Evolutionary conservation across 2,888 invertebrate genomes (phyloP), one percentile per base, ranked within the genome.

Genomic region (Ochropleura leucogaster): DNA sequence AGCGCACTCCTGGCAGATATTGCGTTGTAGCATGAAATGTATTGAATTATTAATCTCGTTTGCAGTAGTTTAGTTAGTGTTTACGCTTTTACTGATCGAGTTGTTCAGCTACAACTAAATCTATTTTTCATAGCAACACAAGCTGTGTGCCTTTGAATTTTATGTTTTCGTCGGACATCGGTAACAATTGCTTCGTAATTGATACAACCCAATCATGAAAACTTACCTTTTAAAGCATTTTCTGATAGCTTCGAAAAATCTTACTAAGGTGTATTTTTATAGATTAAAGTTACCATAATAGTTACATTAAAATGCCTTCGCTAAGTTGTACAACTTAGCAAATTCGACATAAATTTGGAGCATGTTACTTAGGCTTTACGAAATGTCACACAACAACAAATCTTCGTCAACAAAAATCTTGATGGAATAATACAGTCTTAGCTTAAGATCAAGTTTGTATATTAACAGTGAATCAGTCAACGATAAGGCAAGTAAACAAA

Each of bases 341-440:
- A n/a, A n/a, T n/a, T n/a, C n/a, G n/a, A n/a, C n/a, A n/a, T n/a
- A n/a, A n/a, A 53, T 73, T 51, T 40, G 66, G 8, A 57, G 8
- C 46, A 49, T n/a, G 18, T 20, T 12, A 18, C 46, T 47, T 46
- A 69, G 51, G 57, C 12, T 49, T 44, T 42, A 63, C 0, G 46
- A 20, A 12, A 63, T 62, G 65, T 73, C 30, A 30, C 1, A n/a
- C n/a, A n/a, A n/a, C 46, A 77, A 67, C 70, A 70, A 9, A 64
- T 79, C 42, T 44, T 16, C 63, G 59, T 53, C 46, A 83, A 85
- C 74, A 77, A 63, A 53, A 72, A 68, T 74, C 68, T 74, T 84
- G 83, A 85, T 83, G 65, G 67, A 80, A 82, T 80, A 72, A 84
- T 72, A 75, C 68, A 79, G 79, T 83, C 75, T 76, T 66, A 71